phyloP scores from a whole-genome alignment of 2,888 invertebrate genomes.

The Boloria selene region DNA sequence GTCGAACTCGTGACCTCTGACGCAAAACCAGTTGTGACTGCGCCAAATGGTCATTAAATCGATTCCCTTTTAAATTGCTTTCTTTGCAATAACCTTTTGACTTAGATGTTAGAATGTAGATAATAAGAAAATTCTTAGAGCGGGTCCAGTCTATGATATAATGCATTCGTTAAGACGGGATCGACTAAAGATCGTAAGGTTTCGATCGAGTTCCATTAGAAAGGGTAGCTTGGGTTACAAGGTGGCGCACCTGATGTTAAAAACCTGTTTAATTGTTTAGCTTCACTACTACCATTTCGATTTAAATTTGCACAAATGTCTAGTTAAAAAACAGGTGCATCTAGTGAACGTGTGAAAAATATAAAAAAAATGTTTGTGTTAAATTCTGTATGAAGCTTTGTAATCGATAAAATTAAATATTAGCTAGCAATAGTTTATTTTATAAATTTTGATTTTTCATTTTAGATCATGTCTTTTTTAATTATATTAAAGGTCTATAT shows the following conservation, averaged over 20 bases:
- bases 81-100: slow-evolving; percentile 14
- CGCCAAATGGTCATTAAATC: slow-evolving; percentile 11
- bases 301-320: background rate
- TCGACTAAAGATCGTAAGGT: slow-evolving; percentile 12
- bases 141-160: slow-evolving; percentile 1
- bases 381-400: no score
- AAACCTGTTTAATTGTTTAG: slow-evolving; percentile 19
- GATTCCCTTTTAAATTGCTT: slow-evolving; percentile 5
- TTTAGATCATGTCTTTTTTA: no score
- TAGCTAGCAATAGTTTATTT: no score
- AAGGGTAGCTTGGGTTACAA: slow-evolving; percentile 20
- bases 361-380: no score
- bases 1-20: slow-evolving; percentile 20
- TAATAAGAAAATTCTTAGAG: slow-evolving; percentile 1
- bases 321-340: no score
- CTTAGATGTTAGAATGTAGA: slow-evolving; percentile 7
- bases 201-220: slow-evolving; percentile 12
- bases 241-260: slow-evolving; percentile 11
- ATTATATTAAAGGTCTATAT: no score
- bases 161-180: slow-evolving; percentile 5
- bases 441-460: no score
- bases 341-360: no score
- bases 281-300: slow-evolving; percentile 1
- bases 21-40: slow-evolving; percentile 19
- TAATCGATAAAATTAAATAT: no score